Base-by-base conservation (phyloP, 2,113 vertebrate genomes). In the Hippolais icterina region DNA sequence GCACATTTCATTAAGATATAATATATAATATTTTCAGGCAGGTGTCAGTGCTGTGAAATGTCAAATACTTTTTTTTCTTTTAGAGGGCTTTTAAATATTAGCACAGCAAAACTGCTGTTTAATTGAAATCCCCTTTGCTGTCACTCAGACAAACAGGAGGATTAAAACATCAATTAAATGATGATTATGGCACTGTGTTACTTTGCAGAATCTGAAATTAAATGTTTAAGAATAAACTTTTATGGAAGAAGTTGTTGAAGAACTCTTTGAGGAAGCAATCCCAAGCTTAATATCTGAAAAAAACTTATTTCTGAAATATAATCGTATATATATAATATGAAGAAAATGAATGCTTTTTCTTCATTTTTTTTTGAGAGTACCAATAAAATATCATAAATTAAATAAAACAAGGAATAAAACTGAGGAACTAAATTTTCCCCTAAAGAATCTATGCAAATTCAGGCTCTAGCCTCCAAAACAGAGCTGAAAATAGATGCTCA, bases 111-210 rank as follows among this genome's bases (percentile, higher is more conserved):
- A 69, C 28, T 83, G 37, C 33, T 85, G n/a, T 91, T 93, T 94
- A 95, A 96, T 94, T 96, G 91, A 63, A 93, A 89, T 93, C 83
- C 64, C 53, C 35, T 91, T 93, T 90, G 83, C 59, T 71, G 77
- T 75, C 70, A 80, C 65, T 96, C 83, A 94, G 46, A 49, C 50
- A 95, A 95, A 94, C 35, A 86, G 76, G 94, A 76, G 56, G 85
- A 93, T 94, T 95, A 90, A 95, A 95, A 75, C 37, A 87, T 92
- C 70, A 92, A 61, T 96, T 95, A 91, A 93, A 80, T 53, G 15
- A n/a, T 53, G 50, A 94, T 95, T 94, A 88, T 83, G 74, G 31
- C 37, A 77, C 52, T 52, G 41, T 68, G 25, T 16, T 93, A 66
- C 78, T 86, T 76, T 4, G 0, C 10, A 87, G 70, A 86, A 87